Evolutionary conservation across 2,888 invertebrate species (phyloP).

Genomic region (Molorchus minor): DNA sequence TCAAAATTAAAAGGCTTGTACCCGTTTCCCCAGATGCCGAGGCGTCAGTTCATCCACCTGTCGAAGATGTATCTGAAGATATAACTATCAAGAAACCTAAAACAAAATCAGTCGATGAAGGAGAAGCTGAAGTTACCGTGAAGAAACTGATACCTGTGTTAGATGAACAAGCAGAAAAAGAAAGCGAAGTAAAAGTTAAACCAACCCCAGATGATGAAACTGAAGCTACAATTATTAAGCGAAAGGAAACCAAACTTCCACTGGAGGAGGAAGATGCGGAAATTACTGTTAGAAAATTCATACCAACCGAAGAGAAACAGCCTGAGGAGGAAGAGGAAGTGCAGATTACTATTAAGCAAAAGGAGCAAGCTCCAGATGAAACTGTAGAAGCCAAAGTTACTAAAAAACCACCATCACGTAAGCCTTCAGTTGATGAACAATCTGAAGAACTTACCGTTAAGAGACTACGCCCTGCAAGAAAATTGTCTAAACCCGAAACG

Average conservation of each 20-base stretch:
- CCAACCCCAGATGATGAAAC: conserved; percentile 45
- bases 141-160: too few species aligned
- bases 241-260: conserved; percentile 59
- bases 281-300: conserved; percentile 41
- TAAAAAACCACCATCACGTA: conserved; percentile 62
- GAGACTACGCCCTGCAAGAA: conserved; percentile 74
- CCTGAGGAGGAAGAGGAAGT: conserved; percentile 31
- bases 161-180: too few species aligned
- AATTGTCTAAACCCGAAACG: conserved; percentile 72
- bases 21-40: too few species aligned
- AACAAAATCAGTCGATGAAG: too few species aligned
- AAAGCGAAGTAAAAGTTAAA: too few species aligned
- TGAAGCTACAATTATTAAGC: conserved; percentile 45
- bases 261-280: conserved; percentile 70
- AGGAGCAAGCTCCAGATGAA: conserved; percentile 47
- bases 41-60: too few species aligned
- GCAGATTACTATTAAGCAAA: conserved; percentile 42
- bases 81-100: too few species aligned
- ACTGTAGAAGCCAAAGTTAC: conserved; percentile 46
- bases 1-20: too few species aligned
- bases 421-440: conserved; percentile 67
- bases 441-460: conserved; percentile 77
- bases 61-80: too few species aligned
- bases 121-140: too few species aligned
- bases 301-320: conserved; percentile 3